Base-by-base conservation (phyloP, 2,888 invertebrate genomes). In the Andrena bucephala region DNA sequence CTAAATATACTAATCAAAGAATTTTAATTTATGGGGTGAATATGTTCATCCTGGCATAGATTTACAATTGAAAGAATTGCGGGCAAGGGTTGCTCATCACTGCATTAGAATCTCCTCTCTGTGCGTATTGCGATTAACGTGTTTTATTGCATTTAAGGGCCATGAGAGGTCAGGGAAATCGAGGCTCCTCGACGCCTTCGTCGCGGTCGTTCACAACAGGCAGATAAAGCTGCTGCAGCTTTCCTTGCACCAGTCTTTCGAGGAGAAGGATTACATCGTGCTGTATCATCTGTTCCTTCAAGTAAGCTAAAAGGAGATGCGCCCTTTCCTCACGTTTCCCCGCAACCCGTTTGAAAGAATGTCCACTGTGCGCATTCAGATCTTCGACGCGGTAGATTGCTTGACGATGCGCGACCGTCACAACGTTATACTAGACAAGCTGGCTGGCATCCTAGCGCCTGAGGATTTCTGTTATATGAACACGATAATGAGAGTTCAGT, bases 91-190 rank as follows among this genome's bases (percentile, higher is more conserved):
- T 20, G n/a, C 20, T 52, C 52, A 2, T 52, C 20, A 20, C n/a
- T 20, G 2, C 20, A 2, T 6, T 20, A 52, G 52, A 52, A 20
- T 52, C 52, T 20, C 6, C 6, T 52, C 7, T 20, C 16, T 7
- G 2, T 52, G 2, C 2, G 16, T 52, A 20, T 52, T 7, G 52
- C 20, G 52, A 52, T 20, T 52, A 20, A 52, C 20, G 50, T 50
- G 5, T n/a, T 6, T 0, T 50, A n/a, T 36, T 52, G 20, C 8
- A 20, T 52, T 52, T n/a, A 52, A 91, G 83, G 96, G 96, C 33
- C 94, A 95, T 76, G 92, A 94, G 13, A 94, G 95, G 31, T 94
- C 95, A 16, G 96, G 96, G 2, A 96, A 96, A 91, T 95, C 95
- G 29, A 94, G 95, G 83, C 88, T 96, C 62, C 90, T 96, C 76